phyloP scores from a whole-genome alignment of 2,797 vertebrate genomes.

The Danio kyathit region DNA sequence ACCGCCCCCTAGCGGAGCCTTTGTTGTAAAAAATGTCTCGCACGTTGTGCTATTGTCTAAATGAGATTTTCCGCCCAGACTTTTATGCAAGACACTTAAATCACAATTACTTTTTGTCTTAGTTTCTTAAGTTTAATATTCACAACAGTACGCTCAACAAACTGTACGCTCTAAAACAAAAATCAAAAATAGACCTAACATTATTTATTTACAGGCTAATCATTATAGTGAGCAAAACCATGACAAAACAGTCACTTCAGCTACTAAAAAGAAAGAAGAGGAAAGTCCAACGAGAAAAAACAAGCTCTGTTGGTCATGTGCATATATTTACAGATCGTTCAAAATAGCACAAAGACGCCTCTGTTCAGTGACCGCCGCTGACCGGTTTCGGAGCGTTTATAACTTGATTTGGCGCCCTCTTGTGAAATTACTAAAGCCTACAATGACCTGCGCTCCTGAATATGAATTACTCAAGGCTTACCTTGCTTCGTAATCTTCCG shows the following conservation, averaged over 20 bases:
- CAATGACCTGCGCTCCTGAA: background rate
- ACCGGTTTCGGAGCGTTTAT: constrained; percentile 2
- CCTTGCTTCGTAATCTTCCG: background rate
- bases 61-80: background rate
- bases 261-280: too few species aligned
- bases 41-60: background rate
- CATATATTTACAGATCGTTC: constrained; percentile 44
- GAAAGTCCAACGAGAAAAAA: background rate
- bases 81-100: too few species aligned
- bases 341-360: constrained; percentile 51
- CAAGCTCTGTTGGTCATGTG: background rate
- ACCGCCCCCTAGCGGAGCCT: background rate
- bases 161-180: too few species aligned
- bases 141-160: too few species aligned
- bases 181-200: too few species aligned
- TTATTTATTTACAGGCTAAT: too few species aligned
- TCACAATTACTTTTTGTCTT: too few species aligned
- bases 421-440: background rate
- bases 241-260: too few species aligned
- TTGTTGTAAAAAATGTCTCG: background rate
- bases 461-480: background rate
- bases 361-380: constrained; percentile 45
- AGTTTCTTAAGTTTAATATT: too few species aligned
- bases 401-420: constrained; percentile 33
- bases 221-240: too few species aligned